Conservation (phyloP, 2,888 invertebrate genomes). For the Pyrocoelia pectoralis region DNA sequence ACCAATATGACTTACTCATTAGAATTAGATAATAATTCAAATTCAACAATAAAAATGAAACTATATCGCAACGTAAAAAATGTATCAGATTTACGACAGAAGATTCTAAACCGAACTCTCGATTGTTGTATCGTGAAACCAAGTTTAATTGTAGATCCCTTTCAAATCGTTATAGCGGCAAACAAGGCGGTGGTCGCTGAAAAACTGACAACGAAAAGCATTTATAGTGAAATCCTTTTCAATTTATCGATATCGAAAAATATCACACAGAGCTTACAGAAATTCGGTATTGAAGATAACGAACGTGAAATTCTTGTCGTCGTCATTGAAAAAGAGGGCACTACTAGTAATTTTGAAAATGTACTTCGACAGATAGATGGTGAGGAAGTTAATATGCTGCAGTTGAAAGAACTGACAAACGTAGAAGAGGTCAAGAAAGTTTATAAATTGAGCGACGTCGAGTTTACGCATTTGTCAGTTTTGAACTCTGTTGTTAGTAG, state of each 20-base stretch:
- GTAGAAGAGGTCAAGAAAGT: slow-evolving; percentile 63
- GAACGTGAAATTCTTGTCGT: slow-evolving; percentile 62
- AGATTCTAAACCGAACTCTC: slow-evolving; percentile 65
- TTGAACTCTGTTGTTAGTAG: slow-evolving; percentile 71
- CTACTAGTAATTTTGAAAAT: slow-evolving; percentile 46
- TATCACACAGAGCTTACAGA: slow-evolving; percentile 71
- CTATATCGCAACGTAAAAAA: slow-evolving; percentile 69
- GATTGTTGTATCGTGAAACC: slow-evolving; percentile 71
- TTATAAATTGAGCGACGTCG: slow-evolving; percentile 68
- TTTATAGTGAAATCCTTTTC: slow-evolving; percentile 73
- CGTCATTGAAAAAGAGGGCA: slow-evolving; percentile 53
- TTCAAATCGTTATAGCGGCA: slow-evolving; percentile 71
- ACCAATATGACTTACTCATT: slow-evolving; percentile 33
- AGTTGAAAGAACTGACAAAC: slow-evolving; percentile 62
- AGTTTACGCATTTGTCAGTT: slow-evolving; percentile 58
- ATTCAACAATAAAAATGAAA: slow-evolving; percentile 55
- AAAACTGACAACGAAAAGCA: slow-evolving; percentile 67
- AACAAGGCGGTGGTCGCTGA: slow-evolving; percentile 69
- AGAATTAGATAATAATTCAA: slow-evolving; percentile 47
- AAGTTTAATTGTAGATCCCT: slow-evolving; percentile 66
- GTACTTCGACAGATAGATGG: slow-evolving; percentile 66
- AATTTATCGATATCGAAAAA: slow-evolving; percentile 74
- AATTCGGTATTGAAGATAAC: slow-evolving; percentile 68
- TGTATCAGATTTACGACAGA: slow-evolving; percentile 62
- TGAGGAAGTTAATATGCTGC: slow-evolving; percentile 60